These are phyloP conservation scores for Muschampia staudingeri DNA, from an alignment of 2,888 invertebrate genomes.

Conservation along the genomic window DNA sequence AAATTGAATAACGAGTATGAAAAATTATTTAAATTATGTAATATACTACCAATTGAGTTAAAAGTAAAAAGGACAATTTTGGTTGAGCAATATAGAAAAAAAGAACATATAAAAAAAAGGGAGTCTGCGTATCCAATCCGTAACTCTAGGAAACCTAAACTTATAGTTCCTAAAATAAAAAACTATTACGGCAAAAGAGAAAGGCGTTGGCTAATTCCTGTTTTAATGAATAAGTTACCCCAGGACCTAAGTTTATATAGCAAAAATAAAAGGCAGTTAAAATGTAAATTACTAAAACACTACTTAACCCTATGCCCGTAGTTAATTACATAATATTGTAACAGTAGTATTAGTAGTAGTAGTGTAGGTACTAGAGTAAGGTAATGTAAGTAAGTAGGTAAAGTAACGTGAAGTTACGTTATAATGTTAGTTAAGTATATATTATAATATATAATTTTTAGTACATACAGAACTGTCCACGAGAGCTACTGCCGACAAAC, in stretches of 20 bases:
- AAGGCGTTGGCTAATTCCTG: background rate
- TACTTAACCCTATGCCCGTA: background rate
- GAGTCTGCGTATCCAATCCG: background rate
- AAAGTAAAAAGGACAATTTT: background rate
- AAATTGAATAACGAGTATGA: background rate
- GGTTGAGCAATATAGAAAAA: background rate
- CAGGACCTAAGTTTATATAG: background rate
- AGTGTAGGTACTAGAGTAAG: too few species aligned
- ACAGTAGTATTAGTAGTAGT: too few species aligned
- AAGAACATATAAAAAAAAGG: background rate
- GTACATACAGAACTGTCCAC: too few species aligned
- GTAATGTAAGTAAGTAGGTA: too few species aligned
- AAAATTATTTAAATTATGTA: constrained; percentile 11
- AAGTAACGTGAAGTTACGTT: too few species aligned
- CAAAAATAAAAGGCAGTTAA: background rate
- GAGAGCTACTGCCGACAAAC: too few species aligned
- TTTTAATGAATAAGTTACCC: background rate
- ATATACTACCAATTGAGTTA: background rate
- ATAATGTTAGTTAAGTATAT: too few species aligned
- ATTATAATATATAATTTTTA: too few species aligned
- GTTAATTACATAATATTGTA: too few species aligned
- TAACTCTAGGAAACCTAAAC: background rate
- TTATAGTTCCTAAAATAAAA: too few species aligned
- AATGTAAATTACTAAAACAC: background rate
- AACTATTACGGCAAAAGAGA: too few species aligned